Base-by-base conservation (phyloP, 2,797 vertebrate species). In the Petrocephalus schoutedeni region DNA sequence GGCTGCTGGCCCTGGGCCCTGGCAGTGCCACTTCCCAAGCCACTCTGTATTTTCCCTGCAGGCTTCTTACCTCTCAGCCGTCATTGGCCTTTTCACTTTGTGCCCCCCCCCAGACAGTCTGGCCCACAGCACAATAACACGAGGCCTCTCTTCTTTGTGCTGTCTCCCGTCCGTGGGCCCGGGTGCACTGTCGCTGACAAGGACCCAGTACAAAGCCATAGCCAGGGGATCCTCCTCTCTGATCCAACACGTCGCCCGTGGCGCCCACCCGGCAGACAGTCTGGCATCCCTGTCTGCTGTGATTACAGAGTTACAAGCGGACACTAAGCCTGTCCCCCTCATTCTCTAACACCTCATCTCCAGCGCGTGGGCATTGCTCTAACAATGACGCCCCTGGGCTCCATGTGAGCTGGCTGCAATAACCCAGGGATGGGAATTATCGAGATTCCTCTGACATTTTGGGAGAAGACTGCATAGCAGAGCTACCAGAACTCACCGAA, bases 11-110 rank as follows among this genome's bases (percentile, higher is more conserved):
- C 32, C 45, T 0, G 41, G 58, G 85, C 59, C 85, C 59, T 67
- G 85, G 85, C 85, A 86, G n/a, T 10, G 59, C 36, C 16, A 28
- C 58, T 86, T 86, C 85, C 85, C 51, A 36, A 86, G 85, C n/a
- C 41, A 28, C 85, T 49, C 57, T 9, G 41, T 58, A 16, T 2
- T 64, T 3, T 3, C 59, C 59, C 85, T 10, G 59, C 36, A 45
- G 85, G 36, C 59, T 10, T 67, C 59, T 86, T 86, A 86, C 85
- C 85, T 86, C 85, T 23, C 58, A 19, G 58, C 57, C 21, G 10
- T 67, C n/a, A 4, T 1, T 80, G 59, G 49, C 80, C 58, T 51
- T 67, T 45, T 67, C 58, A 21, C 84, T 23, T 23, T 5, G 3
- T 58, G 32, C 3, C 32, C 23, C n/a, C n/a, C n/a, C 16, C 10